Base-by-base conservation (phyloP, 2,888 invertebrate genomes). In the Tubiluchus corallicola region DNA sequence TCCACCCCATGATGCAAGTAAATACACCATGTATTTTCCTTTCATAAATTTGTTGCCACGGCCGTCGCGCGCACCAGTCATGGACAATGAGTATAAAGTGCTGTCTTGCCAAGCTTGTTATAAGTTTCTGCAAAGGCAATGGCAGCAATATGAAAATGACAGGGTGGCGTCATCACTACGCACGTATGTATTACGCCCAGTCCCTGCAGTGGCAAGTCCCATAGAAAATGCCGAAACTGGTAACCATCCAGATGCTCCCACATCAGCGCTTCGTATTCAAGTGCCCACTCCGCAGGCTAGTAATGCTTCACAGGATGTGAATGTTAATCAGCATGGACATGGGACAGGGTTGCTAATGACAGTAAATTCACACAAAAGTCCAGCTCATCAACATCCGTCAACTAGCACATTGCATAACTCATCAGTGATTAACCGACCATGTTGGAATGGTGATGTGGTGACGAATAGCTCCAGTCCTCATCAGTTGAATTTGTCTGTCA, bases 111-210 rank as follows among this genome's bases (percentile, higher is more conserved):
- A 74, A 49, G 73, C 77, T 55, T 88, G 85, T 64, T 82, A 81
- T 57, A 73, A 75, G 51, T 79, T 82, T 64, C 71, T 87, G 49
- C 77, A 81, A 47, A 72, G 76, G 46, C 85, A 87, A 66, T 87
- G 85, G 84, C 82, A 85, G 57, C 72, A 74, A 45, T 76, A 82
- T 71, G 84, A 87, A 64, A 74, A 75, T 2, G 82, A 82, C 59
- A 68, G 82, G 43, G 75, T 83, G 51, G 82, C 83, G 41, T 64
- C 82, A 38, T 81, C 82, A 62, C 76, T 79, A 55, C 68, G 60
- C n/a, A 52, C 53, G 37, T 60, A 60, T 47, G 48, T 49, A 15
- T 47, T 52, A n/a, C 29, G 29, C n/a, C 21, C 29, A 43, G 41
- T 18, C 9, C 9, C 29, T 5, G 29, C 29, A n/a, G 29, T n/a